Base-by-base conservation (phyloP, 2,888 invertebrate genomes). In the Andrena haemorrhoa region DNA sequence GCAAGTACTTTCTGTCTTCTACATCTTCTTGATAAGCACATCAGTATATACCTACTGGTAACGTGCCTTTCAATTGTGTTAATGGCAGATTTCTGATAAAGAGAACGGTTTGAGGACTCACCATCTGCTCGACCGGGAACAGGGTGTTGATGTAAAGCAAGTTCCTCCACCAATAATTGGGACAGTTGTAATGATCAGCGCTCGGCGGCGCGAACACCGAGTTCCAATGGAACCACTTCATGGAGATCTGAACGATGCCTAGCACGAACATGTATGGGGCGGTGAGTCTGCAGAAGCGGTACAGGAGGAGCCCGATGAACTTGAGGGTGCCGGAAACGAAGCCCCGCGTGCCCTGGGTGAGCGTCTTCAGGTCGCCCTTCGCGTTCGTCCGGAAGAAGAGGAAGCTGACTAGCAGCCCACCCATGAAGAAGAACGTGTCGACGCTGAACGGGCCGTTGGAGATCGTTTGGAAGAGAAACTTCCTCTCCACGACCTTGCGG, bases 81-180 rank as follows among this genome's bases (percentile, higher is more conserved):
- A 47, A n/a, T 5, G 26, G 41, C 68, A 41, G 20, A 41, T 51
- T 23, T 41, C 49, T 26, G 64, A 47, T 23, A 23, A 53, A 12
- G 7, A 10, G 16, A 16, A 29, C 7, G 2, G 26, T 49, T 5
- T 0, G 20, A 0, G 23, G 2, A 79, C 81, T 86, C 93, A 97
- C 97, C 97, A 97, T 98, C 94, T 97, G 96, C 33, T 97, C 97
- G 10, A 97, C 97, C 0, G 97, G 97, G 92, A 97, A 98, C 23
- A 98, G 94, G 0, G 97, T 98, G 94, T 98, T 98, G 92, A 98
- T 97, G 91, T 98, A 98, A 1, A 98, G 95, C 58, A 97, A 94
- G 94, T 98, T 98, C 86, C 98, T 95, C 98, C 98, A 98, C 98
- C 98, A 98, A 93, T 96, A 97, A 88, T 96, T 95, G 23, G 97